Evolutionary conservation across 2,888 invertebrate genomes (phyloP).

Genomic region (Dolichomitus sp.): DNA sequence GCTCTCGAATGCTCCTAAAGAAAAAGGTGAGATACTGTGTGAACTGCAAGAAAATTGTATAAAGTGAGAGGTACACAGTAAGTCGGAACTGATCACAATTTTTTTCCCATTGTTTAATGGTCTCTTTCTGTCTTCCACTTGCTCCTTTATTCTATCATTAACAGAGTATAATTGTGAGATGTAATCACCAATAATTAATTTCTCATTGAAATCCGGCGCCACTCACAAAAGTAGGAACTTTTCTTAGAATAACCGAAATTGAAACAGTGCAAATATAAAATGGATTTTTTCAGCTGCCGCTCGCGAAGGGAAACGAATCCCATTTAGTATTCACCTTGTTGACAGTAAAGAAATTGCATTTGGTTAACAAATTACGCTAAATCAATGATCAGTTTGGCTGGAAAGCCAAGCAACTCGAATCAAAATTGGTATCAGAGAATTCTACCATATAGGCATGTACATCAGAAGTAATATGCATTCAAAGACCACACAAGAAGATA

Average conservation of each 20-base stretch:
- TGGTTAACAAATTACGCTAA: background rate
- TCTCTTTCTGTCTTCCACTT: background rate
- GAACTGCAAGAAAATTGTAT: background rate
- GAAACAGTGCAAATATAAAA: background rate
- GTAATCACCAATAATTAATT: background rate
- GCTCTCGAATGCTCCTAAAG: constrained; percentile 14
- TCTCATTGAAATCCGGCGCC: background rate
- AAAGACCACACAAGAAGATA: constrained; percentile 42
- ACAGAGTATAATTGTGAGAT: background rate
- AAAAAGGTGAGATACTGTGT: background rate
- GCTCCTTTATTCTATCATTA: background rate
- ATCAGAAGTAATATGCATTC: constrained; percentile 12
- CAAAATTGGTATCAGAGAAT: background rate
- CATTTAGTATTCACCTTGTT: background rate
- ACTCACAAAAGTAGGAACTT: background rate
- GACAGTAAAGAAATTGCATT: constrained; percentile 4
- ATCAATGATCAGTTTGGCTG: background rate
- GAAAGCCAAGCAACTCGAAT: background rate
- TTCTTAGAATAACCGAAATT: background rate
- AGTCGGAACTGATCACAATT: background rate
- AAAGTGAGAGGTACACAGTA: background rate
- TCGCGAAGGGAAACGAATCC: background rate
- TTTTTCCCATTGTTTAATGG: background rate
- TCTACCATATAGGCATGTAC: background rate
- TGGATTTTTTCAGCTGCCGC: background rate